Evolutionary conservation across 2,888 invertebrate genomes (phyloP), one percentile per base, ranked within the genome.

Genomic region (Horisme vitalbata): DNA sequence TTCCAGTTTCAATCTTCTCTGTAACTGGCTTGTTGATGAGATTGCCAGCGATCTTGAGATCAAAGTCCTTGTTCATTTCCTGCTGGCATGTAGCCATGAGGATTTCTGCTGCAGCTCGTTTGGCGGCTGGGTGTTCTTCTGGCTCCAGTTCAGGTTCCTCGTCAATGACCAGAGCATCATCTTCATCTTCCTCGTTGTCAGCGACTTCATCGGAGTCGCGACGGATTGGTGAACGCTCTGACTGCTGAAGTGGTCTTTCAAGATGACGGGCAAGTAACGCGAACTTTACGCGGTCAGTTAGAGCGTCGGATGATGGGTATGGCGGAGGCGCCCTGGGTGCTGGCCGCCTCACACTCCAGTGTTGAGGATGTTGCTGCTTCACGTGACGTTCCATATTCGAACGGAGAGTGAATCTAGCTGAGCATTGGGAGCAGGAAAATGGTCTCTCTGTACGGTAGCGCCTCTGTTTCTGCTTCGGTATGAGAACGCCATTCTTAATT

Each of bases 311-410:
- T 11, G 69, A 73, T 2, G 79, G 77, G 52, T 77, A 88, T 6
- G 83, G 89, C 2, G 84, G 83, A 9, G 74, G 88, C 1, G 89
- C 87, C 47, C 90, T 74, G 0, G 87, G 80, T 0, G 86, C 68
- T 7, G 90, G 88, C 61, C 96, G 94, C 26, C 95, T 89, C 55
- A 96, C 95, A 38, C 95, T 95, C 95, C 97, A 97, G 69, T 93
- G 94, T 52, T 96, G 95, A 0, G 97, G 97, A 85, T 98, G 98
- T 63, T 97, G 97, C 64, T 97, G 97, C 71, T 97, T 97, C 2
- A 97, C 95, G 64, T 98, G 98, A 0, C 97, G 91, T 76, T 97
- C 97, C 96, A 97, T 97, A 65, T 98, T 97, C 6, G 97, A 97
- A n/a, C 96, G 91, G 7, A 97, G 84, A 0, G 97, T 97, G 68